phyloP scores from a whole-genome alignment of 2,113 vertebrate species.

The Mungos mungo region DNA sequence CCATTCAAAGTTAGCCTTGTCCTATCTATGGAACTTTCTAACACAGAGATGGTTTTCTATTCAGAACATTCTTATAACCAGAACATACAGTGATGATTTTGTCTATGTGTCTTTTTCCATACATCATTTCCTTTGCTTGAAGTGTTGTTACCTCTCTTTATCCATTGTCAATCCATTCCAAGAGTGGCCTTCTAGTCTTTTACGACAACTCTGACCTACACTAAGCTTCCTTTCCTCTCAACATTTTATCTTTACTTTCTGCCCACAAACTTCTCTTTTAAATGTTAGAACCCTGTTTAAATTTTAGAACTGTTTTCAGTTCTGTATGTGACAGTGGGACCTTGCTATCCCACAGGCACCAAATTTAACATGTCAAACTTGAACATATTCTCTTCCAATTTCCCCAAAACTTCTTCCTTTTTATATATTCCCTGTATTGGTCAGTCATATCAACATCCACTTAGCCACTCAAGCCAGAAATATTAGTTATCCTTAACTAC shows the following conservation, averaged over 20 bases:
- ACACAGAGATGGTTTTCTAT: not conserved
- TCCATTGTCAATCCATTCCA: not conserved
- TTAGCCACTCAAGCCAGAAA: not conserved
- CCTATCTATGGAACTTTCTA: slow-evolving; percentile 1
- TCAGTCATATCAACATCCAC: not conserved
- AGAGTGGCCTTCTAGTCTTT: not conserved
- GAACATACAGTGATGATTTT: not conserved
- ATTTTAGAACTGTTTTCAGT: not conserved
- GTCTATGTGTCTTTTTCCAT: not conserved
- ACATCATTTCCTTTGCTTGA: slow-evolving; percentile 16
- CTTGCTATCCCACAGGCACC: not conserved
- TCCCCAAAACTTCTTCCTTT: not conserved
- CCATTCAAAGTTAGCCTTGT: slow-evolving; percentile 2
- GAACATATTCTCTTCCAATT: not conserved
- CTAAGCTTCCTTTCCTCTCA: not conserved
- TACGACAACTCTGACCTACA: not conserved
- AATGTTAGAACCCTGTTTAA: not conserved
- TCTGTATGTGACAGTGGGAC: not conserved
- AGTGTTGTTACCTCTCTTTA: not conserved
- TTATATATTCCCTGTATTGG: not conserved
- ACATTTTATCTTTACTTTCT: not conserved
- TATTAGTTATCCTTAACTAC: not conserved
- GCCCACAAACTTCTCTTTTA: not conserved
- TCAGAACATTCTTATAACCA: not conserved
- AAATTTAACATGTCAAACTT: not conserved